Percentiles rank a stretch among this genome's conserved stretches.
These are phyloP conservation scores for Hapalemur alaotrensis DNA, from an alignment of 2,797 vertebrate genomes.

Conservation along the genomic window DNA sequence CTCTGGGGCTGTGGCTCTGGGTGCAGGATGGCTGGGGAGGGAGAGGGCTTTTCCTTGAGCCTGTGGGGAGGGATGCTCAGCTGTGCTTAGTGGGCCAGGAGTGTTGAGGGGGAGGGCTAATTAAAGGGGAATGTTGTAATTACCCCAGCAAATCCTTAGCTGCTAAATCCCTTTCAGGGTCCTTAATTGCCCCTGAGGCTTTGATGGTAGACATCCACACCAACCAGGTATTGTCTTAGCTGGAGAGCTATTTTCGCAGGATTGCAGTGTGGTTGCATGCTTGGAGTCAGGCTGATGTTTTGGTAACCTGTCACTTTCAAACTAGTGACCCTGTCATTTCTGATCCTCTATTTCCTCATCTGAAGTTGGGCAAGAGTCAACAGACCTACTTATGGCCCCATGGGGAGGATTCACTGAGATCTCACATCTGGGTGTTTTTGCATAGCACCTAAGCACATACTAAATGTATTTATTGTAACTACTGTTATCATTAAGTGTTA, in stretches of 20 bases:
- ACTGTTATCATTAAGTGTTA: accelerated
- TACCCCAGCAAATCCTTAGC: neutral
- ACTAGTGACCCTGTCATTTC: neutral
- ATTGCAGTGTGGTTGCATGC: neutral
- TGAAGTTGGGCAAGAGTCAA: neutral
- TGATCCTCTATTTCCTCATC: neutral
- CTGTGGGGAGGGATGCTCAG: neutral
- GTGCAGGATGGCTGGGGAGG: neutral
- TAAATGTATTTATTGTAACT: neutral
- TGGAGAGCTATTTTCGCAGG: neutral
- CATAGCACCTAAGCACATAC: neutral
- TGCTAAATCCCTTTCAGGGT: neutral
- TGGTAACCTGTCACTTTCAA: neutral
- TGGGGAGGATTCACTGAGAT: neutral
- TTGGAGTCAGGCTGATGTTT: neutral
- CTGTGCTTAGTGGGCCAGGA: neutral
- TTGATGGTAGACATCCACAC: neutral
- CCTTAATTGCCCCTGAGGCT: neutral
- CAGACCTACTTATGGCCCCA: neutral
- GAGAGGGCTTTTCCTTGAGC: neutral
- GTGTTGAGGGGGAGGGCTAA: neutral
- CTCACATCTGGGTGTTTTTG: neutral
- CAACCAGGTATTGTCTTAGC: too few relatives aligned
- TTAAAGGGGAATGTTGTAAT: neutral
- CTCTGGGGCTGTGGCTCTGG: neutral